Evolutionary conservation across 92 coral and sea anemone genomes (phyloP), one percentile per base, ranked within the genome.

Genomic region (Phenganax marumi): DNA sequence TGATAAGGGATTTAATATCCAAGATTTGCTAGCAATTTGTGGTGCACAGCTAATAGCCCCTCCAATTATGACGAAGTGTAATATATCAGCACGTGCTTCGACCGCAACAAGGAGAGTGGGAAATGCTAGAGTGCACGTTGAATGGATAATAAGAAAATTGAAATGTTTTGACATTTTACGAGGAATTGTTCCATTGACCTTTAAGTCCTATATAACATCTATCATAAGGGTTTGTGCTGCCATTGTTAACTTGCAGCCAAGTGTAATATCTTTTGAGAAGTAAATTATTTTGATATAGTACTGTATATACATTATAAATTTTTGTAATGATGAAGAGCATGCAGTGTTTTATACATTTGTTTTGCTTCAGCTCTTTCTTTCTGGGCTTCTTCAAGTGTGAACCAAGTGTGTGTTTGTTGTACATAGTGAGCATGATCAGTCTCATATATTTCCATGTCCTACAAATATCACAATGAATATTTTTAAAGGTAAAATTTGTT

Each of bases 31-130:
- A 51, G 92, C 90, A 52, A 61, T 90, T 22, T 89, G 80, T 57
- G 68, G 83, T 49, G 82, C 90, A 64, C 46, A 70, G 52, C 76
- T 90, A 74, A 70, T 82, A 77, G 89, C 89, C 51, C 93, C 90
- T 52, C 91, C 91, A 52, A 75, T 86, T 21, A 91, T 88, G 91
- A 69, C 74, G 21, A 89, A 89, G 77, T 76, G 61, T 80, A 80
- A 87, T 56, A 84, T 91, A 8, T 91, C 97, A 76, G 89, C 92
- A 61, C 84, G 87, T 69, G 92, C 97, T 70, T 86, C 97, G 63
- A 91, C 91, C 73, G 92, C 97, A 24, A 91, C 92, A 85, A 85
- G 97, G 62, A 68, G 91, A 71, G 88, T 91, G 72, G 92, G 92
- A 62, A 87, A 87, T 49, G 68, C 92, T 86, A 80, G 92, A 84